A percentile compares a stretch with the other conserved stretches of the same genome.
Evolutionary conservation across 2,888 invertebrate species (phyloP).

Genomic region (Chironomus riparius): DNA sequence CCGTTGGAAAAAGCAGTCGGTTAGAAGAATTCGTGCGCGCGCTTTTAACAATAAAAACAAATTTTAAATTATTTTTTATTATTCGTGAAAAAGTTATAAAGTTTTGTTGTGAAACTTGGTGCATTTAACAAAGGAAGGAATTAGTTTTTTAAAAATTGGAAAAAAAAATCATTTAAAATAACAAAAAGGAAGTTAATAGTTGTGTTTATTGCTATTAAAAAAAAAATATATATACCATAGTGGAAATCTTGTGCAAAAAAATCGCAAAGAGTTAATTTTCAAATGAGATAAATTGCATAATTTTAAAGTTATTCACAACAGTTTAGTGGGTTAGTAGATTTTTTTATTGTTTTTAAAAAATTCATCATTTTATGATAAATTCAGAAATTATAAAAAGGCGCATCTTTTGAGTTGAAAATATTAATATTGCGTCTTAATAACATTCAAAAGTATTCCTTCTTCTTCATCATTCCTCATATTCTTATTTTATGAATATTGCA

Average conservation of each 20-base stretch:
- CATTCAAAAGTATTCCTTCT: conserved; percentile 2
- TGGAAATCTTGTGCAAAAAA: neutral
- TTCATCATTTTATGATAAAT: neutral
- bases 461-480: neutral
- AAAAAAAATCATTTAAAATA: neutral
- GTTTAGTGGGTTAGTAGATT: neutral
- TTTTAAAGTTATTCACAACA: neutral
- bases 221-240: neutral
- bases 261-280: no score
- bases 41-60: neutral
- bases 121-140: neutral
- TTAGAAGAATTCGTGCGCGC: neutral
- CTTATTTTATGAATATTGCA: neutral
- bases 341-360: no score
- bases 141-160: neutral
- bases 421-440: conserved; percentile 7
- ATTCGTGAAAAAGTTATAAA: neutral
- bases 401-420: neutral
- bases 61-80: neutral
- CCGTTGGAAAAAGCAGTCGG: neutral
- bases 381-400: neutral
- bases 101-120: neutral
- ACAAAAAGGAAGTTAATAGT: neutral
- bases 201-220: no score
- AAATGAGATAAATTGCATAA: neutral